Evolutionary conservation across 37 sponge, comb jelly and placozoan genomes (phyloP).

Genomic region (Haliclona indistincta): DNA sequence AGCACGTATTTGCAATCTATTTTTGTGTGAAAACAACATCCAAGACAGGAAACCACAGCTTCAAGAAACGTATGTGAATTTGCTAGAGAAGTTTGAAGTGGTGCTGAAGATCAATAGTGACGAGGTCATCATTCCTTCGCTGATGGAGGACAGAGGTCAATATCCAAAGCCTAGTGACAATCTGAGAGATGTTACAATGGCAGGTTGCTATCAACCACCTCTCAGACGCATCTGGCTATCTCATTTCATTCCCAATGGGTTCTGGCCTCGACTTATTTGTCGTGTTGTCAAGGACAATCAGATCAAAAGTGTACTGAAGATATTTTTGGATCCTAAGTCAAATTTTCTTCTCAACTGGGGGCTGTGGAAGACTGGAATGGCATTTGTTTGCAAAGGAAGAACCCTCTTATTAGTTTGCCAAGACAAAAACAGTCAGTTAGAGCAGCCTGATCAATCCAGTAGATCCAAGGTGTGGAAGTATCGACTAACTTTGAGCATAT

Average conservation of each 20-base stretch:
- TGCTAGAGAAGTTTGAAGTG: constrained; percentile 88
- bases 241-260: constrained; percentile 76
- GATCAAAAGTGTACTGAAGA: constrained; percentile 29
- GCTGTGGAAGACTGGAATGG: constrained; percentile 71
- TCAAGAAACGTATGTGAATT: constrained; percentile 49
- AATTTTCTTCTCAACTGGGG: constrained; percentile 52
- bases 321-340: background rate
- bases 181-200: constrained; percentile 7
- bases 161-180: constrained; percentile 45
- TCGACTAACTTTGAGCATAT: constrained; percentile 50
- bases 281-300: constrained; percentile 67
- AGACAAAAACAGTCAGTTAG: background rate
- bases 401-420: constrained; percentile 57
- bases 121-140: constrained; percentile 82
- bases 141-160: constrained; percentile 36
- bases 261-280: constrained; percentile 91
- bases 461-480: constrained; percentile 1
- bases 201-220: constrained; percentile 26
- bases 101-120: constrained; percentile 51
- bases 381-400: constrained; percentile 24
- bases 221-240: constrained; percentile 72
- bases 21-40: no score
- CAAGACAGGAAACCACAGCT: constrained; percentile 27
- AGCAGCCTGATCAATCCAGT: background rate
- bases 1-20: background rate